Conservation (phyloP, 2,113 vertebrate genomes). For the Ammospiza caudacuta region DNA sequence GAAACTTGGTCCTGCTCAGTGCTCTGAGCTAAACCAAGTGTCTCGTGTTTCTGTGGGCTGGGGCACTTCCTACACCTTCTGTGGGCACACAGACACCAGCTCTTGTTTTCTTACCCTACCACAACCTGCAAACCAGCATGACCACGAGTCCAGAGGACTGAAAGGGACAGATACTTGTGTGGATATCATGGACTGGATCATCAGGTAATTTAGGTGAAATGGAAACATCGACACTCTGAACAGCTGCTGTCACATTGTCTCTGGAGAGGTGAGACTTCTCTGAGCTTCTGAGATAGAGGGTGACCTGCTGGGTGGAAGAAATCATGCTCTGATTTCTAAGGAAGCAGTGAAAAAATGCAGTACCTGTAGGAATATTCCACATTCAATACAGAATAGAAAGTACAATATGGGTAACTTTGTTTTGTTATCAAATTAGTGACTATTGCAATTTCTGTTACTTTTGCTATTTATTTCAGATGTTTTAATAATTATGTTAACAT, state of each 20-base stretch:
- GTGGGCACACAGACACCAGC: not conserved
- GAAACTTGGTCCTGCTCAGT: not conserved
- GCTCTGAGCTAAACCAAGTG: not conserved
- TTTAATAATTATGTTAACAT: not conserved
- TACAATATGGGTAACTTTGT: not conserved
- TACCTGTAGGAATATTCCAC: not conserved
- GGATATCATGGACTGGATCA: not conserved
- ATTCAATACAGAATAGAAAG: not conserved
- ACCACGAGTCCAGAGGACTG: fast-evolving
- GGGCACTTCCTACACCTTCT: not conserved
- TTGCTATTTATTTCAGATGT: not conserved
- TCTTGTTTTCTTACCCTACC: not conserved
- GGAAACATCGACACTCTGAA: not conserved
- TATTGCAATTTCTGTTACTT: not conserved
- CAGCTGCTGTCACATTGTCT: not conserved
- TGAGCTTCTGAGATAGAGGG: not conserved
- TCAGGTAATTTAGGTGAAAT: not conserved
- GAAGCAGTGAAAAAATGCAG: not conserved
- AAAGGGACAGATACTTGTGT: not conserved
- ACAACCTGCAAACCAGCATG: not conserved
- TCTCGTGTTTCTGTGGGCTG: not conserved
- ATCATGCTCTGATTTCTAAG: not conserved
- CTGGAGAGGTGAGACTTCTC: not conserved
- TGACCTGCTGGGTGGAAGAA: not conserved
- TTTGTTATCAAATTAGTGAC: not conserved